Conservation (phyloP, 2,888 invertebrate genomes). For the Dicyrtomina minuta region DNA sequence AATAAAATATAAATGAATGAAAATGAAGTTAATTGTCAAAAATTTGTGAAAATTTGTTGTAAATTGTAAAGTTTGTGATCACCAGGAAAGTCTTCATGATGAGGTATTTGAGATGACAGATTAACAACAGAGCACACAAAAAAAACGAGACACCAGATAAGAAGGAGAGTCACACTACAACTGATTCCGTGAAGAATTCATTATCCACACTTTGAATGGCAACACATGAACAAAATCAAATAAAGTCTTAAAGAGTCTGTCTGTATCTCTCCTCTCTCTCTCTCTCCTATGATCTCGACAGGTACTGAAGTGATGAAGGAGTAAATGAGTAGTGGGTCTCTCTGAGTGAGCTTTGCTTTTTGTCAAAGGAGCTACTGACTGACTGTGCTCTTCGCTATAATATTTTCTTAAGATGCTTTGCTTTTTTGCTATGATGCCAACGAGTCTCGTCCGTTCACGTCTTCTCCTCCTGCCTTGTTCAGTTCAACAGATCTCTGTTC, state of each 20-base stretch:
- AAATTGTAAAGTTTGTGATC: slow-evolving; percentile 14
- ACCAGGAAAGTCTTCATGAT: slow-evolving; percentile 36
- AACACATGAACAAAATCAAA: slow-evolving; percentile 25
- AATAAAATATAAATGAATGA: background rate
- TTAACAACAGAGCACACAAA: slow-evolving; percentile 1
- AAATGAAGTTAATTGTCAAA: background rate
- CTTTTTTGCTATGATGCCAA: background rate
- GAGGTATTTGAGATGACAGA: slow-evolving; percentile 5
- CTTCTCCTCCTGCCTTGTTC: background rate
- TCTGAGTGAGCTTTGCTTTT: too few relatives aligned
- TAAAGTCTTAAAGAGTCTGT: slow-evolving; percentile 12
- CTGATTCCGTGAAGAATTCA: slow-evolving; percentile 35
- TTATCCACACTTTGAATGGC: slow-evolving; percentile 29
- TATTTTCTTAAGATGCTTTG: background rate
- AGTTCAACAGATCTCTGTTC: background rate
- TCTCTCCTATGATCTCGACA: background rate
- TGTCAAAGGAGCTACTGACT: background rate
- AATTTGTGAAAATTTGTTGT: background rate
- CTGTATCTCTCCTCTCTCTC: background rate
- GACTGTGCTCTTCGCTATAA: background rate
- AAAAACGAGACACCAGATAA: slow-evolving; percentile 23
- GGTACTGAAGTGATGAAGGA: too few relatives aligned
- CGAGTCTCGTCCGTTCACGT: too few relatives aligned
- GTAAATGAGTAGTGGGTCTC: too few relatives aligned
- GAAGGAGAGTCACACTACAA: slow-evolving; percentile 32